Evolutionary conservation across 2,888 invertebrate species (phyloP).

Genomic region (Priocnemis perturbator): DNA sequence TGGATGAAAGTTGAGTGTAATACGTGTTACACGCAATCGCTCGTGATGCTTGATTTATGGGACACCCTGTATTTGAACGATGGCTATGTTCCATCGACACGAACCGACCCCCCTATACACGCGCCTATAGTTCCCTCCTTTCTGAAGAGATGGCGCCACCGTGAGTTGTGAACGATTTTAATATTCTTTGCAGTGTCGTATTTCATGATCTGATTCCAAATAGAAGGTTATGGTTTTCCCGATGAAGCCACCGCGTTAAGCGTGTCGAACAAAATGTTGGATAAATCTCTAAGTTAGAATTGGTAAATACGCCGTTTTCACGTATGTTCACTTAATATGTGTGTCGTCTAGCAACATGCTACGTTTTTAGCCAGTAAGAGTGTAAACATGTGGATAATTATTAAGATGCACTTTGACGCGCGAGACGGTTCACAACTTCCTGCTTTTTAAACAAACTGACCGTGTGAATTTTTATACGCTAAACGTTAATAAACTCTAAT

Average conservation of each 20-base stretch:
- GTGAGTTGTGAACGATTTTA: conserved; percentile 28
- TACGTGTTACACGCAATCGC: conserved; percentile 45
- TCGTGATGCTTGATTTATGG: conserved; percentile 46
- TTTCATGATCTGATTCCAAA: background rate
- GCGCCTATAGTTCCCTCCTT: conserved; percentile 47
- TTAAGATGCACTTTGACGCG: too few species aligned
- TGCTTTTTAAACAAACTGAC: too few species aligned
- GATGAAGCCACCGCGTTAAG: background rate
- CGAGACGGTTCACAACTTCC: too few species aligned
- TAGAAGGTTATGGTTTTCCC: background rate
- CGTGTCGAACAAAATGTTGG: too few species aligned
- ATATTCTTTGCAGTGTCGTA: background rate
- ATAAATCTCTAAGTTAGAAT: too few species aligned
- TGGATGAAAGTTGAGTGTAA: conserved; percentile 37
- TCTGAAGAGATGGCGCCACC: conserved; percentile 69
- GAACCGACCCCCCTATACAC: conserved; percentile 29
- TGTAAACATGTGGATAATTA: too few species aligned
- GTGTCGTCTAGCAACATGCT: too few species aligned
- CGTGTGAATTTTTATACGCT: too few species aligned
- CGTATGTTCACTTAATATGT: too few species aligned
- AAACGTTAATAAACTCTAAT: too few species aligned
- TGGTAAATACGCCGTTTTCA: too few species aligned
- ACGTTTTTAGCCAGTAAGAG: too few species aligned
- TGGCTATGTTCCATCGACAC: conserved; percentile 29
- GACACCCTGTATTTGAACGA: conserved; percentile 40